These are phyloP conservation scores for Lydus trimaculatus DNA, from an alignment of 2,888 invertebrate species.

Conservation along the genomic window DNA sequence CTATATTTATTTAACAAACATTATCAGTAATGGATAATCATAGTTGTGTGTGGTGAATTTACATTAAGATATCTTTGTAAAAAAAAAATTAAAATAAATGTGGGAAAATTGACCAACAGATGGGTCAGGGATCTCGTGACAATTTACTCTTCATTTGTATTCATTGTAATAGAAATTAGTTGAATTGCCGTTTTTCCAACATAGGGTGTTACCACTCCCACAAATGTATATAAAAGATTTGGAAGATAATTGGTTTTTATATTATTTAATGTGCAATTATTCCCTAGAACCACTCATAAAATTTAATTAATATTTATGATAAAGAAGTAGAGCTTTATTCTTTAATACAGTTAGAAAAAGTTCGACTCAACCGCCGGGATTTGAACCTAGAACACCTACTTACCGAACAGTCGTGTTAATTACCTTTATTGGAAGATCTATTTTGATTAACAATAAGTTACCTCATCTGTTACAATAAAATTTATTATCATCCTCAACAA, in stretches of 20 bases:
- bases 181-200: not conserved
- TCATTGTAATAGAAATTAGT: constrained; percentile 39
- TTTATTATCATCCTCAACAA: constrained; percentile 10
- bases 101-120: constrained; percentile 38
- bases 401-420: no score
- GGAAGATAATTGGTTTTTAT: not conserved
- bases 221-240: not conserved
- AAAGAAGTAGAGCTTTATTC: no score
- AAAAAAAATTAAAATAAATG: constrained; percentile 37
- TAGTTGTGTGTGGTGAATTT: constrained; percentile 26
- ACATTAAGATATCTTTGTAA: constrained; percentile 14
- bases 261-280: not conserved
- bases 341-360: no score
- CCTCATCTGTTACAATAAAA: constrained; percentile 15
- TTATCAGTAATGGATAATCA: constrained; percentile 38
- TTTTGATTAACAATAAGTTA: constrained; percentile 21
- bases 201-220: not conserved
- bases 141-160: constrained; percentile 43
- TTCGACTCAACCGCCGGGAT: no score
- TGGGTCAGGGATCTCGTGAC: constrained; percentile 42
- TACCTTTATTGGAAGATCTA: no score
- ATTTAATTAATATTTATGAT: no score
- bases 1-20: constrained; percentile 35
- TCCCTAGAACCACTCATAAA: not conserved
- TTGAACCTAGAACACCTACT: no score